Evolutionary conservation across 2,113 vertebrate genomes (phyloP).

Genomic region (Oenanthe melanoleuca): DNA sequence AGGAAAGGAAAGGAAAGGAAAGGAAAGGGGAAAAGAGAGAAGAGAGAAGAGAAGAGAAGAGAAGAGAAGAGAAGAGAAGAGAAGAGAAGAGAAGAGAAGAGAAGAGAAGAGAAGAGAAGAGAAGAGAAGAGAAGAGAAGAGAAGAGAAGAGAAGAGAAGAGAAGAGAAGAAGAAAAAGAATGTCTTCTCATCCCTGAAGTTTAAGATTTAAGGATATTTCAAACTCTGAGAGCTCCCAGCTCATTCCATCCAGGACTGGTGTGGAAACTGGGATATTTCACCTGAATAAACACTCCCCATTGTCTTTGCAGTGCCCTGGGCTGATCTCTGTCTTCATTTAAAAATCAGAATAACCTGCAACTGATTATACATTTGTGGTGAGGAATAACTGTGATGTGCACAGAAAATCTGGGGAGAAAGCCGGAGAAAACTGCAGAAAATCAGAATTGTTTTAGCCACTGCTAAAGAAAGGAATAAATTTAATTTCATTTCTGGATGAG

Average conservation of each 20-base stretch:
- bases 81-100: too few relatives aligned
- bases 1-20: too few relatives aligned
- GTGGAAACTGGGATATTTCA: background rate
- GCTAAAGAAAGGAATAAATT: background rate
- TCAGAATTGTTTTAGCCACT: background rate
- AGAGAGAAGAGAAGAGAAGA: too few relatives aligned
- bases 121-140: too few relatives aligned
- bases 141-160: background rate
- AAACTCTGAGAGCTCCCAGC: background rate
- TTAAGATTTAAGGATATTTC: background rate
- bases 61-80: too few relatives aligned
- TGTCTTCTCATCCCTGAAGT: background rate
- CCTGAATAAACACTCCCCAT: background rate
- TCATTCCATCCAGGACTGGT: background rate
- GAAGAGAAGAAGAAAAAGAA: too few relatives aligned
- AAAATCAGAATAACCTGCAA: background rate
- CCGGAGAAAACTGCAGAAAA: background rate
- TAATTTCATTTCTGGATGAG: background rate
- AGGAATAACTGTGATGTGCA: rapidly evolving
- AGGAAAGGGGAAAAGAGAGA: too few relatives aligned
- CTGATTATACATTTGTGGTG: rapidly evolving
- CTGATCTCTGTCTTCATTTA: too few relatives aligned
- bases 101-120: too few relatives aligned
- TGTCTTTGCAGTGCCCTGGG: too few relatives aligned
- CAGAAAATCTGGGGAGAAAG: background rate